These are phyloP conservation scores for Umimayanthus kanabou DNA, from an alignment of 92 coral and sea anemone species.

Conservation along the genomic window DNA sequence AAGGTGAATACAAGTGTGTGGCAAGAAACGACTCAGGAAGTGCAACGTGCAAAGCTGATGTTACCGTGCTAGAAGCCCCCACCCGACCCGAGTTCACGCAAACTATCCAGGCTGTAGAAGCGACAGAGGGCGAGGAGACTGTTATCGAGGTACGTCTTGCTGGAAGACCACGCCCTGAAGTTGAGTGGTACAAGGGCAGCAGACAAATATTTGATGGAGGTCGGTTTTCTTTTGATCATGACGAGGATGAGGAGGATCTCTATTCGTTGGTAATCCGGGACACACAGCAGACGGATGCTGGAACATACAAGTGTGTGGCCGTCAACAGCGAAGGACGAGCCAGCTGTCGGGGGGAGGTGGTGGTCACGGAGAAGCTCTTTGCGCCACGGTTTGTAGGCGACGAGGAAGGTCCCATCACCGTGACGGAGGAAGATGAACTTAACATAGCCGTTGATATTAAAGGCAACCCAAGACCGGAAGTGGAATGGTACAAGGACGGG, in stretches of 20 bases:
- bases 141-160: constrained; percentile 78
- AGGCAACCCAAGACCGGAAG: constrained; percentile 88
- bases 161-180: constrained; percentile 76
- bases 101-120: constrained; percentile 67
- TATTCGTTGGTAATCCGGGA: constrained; percentile 50
- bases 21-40: constrained; percentile 78
- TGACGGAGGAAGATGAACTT: constrained; percentile 83
- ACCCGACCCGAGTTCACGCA: constrained; percentile 88
- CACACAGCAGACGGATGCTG: constrained; percentile 58
- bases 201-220: constrained; percentile 60
- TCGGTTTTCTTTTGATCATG: constrained; percentile 58
- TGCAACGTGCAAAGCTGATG: constrained; percentile 64
- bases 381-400: constrained; percentile 53
- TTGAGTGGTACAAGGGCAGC: constrained; percentile 83
- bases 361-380: constrained; percentile 45
- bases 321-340: constrained; percentile 54
- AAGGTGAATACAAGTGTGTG: constrained; percentile 90
- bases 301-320: constrained; percentile 68
- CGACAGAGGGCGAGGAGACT: constrained; percentile 76
- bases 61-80: constrained; percentile 58
- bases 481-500: constrained; percentile 95
- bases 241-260: constrained; percentile 54
- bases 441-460: constrained; percentile 65
- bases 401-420: constrained; percentile 63
- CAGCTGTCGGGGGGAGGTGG: constrained; percentile 61